Evolutionary conservation across 1,140 invertebrate genomes (phyloP).

Genomic region (Ceratosolen solmsi): DNA sequence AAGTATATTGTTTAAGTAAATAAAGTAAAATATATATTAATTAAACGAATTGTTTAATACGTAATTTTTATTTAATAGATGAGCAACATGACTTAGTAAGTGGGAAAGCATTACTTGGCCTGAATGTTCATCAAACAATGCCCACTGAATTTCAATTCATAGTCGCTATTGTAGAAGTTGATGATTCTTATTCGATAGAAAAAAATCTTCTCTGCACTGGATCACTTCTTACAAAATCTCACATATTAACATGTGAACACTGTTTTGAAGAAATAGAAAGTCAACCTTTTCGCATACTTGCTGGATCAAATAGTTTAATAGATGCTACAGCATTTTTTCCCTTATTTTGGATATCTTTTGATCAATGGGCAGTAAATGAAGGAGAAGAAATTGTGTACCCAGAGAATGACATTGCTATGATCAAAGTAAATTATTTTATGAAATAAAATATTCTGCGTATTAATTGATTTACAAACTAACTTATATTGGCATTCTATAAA

Average conservation of each 20-base stretch:
- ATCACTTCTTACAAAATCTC: not conserved
- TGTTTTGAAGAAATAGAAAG: not conserved
- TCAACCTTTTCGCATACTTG: not conserved
- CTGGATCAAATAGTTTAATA: not conserved
- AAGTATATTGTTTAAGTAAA: not conserved
- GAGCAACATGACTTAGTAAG: not conserved
- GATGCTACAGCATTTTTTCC: not conserved
- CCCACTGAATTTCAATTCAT: not conserved
- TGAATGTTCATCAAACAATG: not conserved
- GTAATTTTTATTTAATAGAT: not conserved
- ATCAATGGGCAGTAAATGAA: not conserved
- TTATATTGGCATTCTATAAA: not conserved
- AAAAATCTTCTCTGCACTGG: not conserved
- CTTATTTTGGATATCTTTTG: not conserved
- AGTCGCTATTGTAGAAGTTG: not conserved
- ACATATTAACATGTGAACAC: not conserved
- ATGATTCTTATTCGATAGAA: not conserved
- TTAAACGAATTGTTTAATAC: not conserved
- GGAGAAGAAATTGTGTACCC: not conserved
- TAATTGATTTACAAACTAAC: not conserved
- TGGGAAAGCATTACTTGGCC: not conserved
- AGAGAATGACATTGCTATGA: not conserved
- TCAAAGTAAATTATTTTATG: not conserved
- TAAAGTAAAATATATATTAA: not conserved
- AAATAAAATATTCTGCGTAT: not conserved